Evolutionary conservation across 1,140 invertebrate genomes (phyloP).

Genomic region (Papilio xuthus): DNA sequence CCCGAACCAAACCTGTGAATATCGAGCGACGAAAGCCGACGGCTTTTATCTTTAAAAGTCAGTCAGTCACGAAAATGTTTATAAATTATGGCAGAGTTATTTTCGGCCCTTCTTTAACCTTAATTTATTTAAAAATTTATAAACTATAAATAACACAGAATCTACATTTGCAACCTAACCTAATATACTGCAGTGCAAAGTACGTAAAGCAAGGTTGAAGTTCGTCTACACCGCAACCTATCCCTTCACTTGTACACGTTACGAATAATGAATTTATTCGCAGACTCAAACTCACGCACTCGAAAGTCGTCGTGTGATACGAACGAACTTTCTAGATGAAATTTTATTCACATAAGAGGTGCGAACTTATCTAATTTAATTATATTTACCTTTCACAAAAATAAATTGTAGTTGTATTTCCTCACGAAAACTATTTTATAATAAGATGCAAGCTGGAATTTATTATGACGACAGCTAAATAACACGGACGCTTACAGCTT

Average conservation of each 20-base stretch:
- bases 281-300: constrained; percentile 13
- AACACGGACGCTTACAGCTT: no score
- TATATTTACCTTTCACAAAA: constrained; percentile 32
- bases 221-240: constrained; percentile 6
- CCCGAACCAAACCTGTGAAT: background rate
- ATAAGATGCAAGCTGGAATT: no score
- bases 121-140: no score
- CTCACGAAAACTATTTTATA: background rate
- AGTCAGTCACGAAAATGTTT: background rate
- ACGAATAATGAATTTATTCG: constrained; percentile 20
- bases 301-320: background rate
- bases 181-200: background rate
- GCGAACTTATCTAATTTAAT: constrained; percentile 21
- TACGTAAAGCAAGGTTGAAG: constrained; percentile 7
- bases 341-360: constrained; percentile 13
- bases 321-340: constrained; percentile 26
- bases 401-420: background rate
- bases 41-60: constrained; percentile 42
- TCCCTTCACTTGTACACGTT: constrained; percentile 17
- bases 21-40: constrained; percentile 5
- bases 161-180: background rate
- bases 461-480: background rate
- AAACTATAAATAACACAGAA: background rate
- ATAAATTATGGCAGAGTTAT: background rate
- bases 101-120: no score